phyloP scores from a whole-genome alignment of 2,888 invertebrate genomes.

The Drosophila kambysellisi region DNA sequence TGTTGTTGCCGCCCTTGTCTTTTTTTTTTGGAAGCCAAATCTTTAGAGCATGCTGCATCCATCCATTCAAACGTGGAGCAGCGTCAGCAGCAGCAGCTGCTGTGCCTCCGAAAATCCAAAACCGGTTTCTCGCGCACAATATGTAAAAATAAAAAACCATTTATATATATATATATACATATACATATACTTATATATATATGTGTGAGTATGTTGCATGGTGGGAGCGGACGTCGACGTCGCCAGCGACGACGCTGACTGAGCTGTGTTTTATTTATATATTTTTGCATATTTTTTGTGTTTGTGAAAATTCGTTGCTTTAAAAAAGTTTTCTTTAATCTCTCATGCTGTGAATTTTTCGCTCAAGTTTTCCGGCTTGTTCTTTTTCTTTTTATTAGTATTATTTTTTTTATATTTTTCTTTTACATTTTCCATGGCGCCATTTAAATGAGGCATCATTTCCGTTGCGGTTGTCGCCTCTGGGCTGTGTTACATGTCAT shows the following conservation, averaged over 20 bases:
- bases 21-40: conserved; percentile 55
- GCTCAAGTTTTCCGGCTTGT: background rate
- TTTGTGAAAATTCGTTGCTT: conserved; percentile 22
- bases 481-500: conserved; percentile 35
- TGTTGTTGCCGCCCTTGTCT: conserved; percentile 52
- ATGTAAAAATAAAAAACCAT: conserved; percentile 24
- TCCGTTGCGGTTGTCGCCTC: conserved; percentile 56
- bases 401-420: background rate
- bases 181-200: no score
- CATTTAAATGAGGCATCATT: conserved; percentile 58
- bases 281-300: conserved; percentile 22
- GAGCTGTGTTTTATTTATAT: conserved; percentile 38
- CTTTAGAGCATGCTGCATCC: conserved; percentile 58
- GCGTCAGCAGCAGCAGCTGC: conserved; percentile 33
- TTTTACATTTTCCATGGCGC: conserved; percentile 38
- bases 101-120: conserved; percentile 48
- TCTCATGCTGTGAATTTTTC: conserved; percentile 45
- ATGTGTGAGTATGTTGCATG: conserved; percentile 23
- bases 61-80: conserved; percentile 55
- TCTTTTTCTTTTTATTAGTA: background rate
- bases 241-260: conserved; percentile 11
- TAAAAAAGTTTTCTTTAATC: conserved; percentile 19
- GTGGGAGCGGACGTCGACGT: conserved; percentile 16
- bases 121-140: conserved; percentile 57
- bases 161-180: background rate